Evolutionary conservation across 2,113 vertebrate genomes (phyloP), one percentile per base, ranked within the genome.

Genomic region (Pteropus alecto): DNA sequence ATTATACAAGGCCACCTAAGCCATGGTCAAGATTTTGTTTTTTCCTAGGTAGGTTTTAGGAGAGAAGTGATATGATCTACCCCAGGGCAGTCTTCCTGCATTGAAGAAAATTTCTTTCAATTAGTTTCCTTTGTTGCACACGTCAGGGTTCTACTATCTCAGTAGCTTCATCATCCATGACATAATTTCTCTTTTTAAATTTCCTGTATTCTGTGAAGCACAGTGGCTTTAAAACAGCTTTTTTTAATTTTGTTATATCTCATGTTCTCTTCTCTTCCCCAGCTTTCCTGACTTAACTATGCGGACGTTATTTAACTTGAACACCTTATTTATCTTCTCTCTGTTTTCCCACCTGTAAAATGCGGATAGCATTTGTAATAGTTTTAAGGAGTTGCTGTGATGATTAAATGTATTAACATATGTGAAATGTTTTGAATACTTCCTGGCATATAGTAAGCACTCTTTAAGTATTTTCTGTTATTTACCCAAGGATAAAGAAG

Each of bases 401-500:
- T 73, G 56, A 90, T 61, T 78, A 78, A 43, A 51, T 30, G 38
- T 46, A n/a, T 43, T 63, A 41, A 82, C 48, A 35, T 58, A 78
- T 35, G 33, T 78, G 41, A 89, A 56, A 67, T 91, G 85, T 41
- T 86, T 90, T 87, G 60, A 54, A 35, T 92, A 83, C 48, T 89
- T 94, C 61, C 61, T 60, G 7, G 51, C 61, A 43, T 30, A 28
- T 4, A 92, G 73, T 71, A 92, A 86, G 54, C 43, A 86, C 38
- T 58, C 90, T 81, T 65, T 65, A 89, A 46, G 19, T 60, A 48
- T 86, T 88, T 91, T 70, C 58, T 97, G 33, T 76, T 93, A 30
- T 95, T 95, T 89, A 83, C 92, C 73, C 48, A 93, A 90, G 21
- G 77, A 90, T 67, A 79, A 84, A 95, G 77, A 46, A 65, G 58